These are phyloP conservation scores for Agonum fuliginosum DNA, from an alignment of 2,888 invertebrate species.

Conservation along the genomic window DNA sequence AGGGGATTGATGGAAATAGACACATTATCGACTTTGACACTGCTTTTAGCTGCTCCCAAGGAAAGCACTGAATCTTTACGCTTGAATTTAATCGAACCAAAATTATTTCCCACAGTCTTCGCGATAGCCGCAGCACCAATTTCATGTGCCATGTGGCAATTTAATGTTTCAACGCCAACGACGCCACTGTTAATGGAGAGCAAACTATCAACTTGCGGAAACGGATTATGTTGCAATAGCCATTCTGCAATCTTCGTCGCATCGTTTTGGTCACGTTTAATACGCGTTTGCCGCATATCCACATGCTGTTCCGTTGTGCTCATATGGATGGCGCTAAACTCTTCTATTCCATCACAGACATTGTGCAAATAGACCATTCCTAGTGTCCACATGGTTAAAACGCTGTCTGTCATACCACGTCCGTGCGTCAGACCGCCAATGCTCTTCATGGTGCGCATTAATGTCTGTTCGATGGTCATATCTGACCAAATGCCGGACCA, in stretches of 20 bases:
- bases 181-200: constrained; percentile 62
- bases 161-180: constrained; percentile 61
- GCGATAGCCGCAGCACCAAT: constrained; percentile 51
- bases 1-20: constrained; percentile 54
- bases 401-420: constrained; percentile 61
- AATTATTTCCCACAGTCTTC: constrained; percentile 57
- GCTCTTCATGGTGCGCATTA: constrained; percentile 63
- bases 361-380: constrained; percentile 61
- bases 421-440: constrained; percentile 63
- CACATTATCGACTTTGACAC: constrained; percentile 43
- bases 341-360: constrained; percentile 61
- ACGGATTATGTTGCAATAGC: constrained; percentile 61
- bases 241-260: constrained; percentile 61
- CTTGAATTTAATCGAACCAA: constrained; percentile 61
- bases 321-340: constrained; percentile 53
- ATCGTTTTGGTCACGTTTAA: constrained; percentile 62
- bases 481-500: constrained; percentile 49
- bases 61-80: constrained; percentile 57
- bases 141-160: constrained; percentile 62
- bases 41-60: constrained; percentile 43
- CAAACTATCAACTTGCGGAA: constrained; percentile 59
- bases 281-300: constrained; percentile 62
- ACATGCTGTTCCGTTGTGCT: constrained; percentile 62
- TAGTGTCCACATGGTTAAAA: constrained; percentile 59
- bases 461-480: constrained; percentile 61